Base-by-base conservation (phyloP, 2,797 vertebrate species). In the Notolepis coatsorum region DNA sequence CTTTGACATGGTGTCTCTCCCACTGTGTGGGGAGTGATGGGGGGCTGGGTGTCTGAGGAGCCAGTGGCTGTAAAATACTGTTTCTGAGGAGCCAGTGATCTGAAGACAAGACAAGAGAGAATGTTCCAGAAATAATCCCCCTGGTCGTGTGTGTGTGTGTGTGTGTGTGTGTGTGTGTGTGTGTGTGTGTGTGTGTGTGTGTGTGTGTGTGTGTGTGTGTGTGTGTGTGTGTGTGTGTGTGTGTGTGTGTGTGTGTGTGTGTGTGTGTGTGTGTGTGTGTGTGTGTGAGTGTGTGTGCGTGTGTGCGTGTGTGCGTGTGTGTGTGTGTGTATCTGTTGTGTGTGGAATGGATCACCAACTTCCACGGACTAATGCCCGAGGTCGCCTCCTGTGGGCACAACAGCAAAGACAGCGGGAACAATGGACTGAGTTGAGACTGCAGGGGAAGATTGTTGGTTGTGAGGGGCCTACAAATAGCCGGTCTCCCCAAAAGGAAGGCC, bases 161-260 rank as follows among this genome's bases (percentile, higher is more conserved):
- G 39, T 20, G 39, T 21, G 37, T 18, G 38, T 63, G 23, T 45
- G n/a, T 37, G 21, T 52, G 31, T 12, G 31, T 35, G 9, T 33
- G 31, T 33, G 31, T 35, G 31, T 9, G 21, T 1, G 6, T 18
- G 9, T 4, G 30, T 77, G 68, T 74, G 61, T 73, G 61, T 66
- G 66, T 76, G 64, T 67, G 10, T 68, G 75, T 67, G 75, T 65
- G 74, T 73, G 75, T 71, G 61, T 52, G 77, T 57, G 71, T 82
- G n/a, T n/a, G n/a, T n/a, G n/a, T n/a, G n/a, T n/a, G n/a, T n/a
- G n/a, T n/a, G n/a, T n/a, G n/a, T n/a, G n/a, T n/a, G 8, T 46
- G 21, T 45, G 42, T 24, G 42, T 13, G 39, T 42, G 13, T 21
- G 25, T 41, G 35, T 1, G 13, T 24, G 39, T 46, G 35, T 23